Evolutionary conservation across 2,113 vertebrate species (phyloP).

Genomic region (Cranoglanis bouderius): DNA sequence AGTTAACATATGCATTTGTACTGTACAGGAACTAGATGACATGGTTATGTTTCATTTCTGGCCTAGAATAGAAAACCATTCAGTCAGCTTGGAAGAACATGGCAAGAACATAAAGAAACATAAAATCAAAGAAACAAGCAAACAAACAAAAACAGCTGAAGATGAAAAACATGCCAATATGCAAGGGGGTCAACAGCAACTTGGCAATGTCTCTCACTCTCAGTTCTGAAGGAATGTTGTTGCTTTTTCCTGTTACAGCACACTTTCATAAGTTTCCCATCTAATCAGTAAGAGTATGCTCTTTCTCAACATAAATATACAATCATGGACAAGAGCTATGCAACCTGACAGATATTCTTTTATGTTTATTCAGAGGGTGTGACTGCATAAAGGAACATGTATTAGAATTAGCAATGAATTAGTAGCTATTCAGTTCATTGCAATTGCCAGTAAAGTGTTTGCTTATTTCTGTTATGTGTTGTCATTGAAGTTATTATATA

Average conservation of each 20-base stretch:
- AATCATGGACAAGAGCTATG: neutral
- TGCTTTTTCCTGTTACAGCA: neutral
- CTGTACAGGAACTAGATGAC: neutral
- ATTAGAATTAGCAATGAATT: neutral
- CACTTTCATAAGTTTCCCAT: neutral
- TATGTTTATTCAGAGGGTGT: neutral
- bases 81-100: neutral
- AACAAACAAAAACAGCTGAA: neutral
- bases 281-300: neutral
- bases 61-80: neutral
- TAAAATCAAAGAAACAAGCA: neutral
- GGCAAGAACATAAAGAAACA: neutral
- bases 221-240: neutral
- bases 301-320: neutral
- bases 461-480: neutral
- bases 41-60: neutral
- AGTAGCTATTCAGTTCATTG: neutral
- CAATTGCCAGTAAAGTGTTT: neutral
- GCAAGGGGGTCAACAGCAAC: neutral
- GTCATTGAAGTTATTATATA: no score
- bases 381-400: neutral
- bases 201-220: neutral
- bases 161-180: neutral
- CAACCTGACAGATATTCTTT: neutral
- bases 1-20: neutral